phyloP scores from a whole-genome alignment of 2,113 vertebrate species.

The Brienomyrus brachyistius region DNA sequence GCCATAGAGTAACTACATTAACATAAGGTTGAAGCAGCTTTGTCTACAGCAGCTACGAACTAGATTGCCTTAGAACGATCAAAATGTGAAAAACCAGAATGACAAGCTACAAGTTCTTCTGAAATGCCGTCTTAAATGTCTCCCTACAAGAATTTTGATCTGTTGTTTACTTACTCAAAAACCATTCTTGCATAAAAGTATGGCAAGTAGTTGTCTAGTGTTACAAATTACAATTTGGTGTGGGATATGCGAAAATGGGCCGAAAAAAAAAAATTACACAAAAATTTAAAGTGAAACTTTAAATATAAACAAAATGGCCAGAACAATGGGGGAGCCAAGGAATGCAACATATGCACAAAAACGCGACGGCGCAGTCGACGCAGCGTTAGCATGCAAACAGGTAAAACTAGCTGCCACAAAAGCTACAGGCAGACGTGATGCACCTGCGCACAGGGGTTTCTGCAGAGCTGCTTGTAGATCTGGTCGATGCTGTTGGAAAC shows the following conservation, averaged over 20 bases:
- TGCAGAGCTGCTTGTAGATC: constrained; percentile 89
- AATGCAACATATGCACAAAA: background rate
- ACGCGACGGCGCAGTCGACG: background rate
- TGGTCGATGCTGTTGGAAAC: constrained; percentile 74
- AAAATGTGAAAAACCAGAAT: background rate
- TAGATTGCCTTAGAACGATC: background rate
- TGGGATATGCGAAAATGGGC: background rate
- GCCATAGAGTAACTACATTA: background rate
- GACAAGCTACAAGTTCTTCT: background rate
- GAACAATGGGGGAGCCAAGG: background rate
- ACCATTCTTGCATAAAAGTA: background rate
- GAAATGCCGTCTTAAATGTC: background rate
- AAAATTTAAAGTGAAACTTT: background rate
- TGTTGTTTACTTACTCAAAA: background rate
- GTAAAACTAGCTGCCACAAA: background rate
- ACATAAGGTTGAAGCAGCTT: background rate
- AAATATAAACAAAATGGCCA: background rate
- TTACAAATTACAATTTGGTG: background rate
- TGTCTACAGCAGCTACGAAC: background rate
- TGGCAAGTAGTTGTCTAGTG: background rate
- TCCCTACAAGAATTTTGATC: background rate
- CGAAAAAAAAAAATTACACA: background rate
- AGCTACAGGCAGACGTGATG: constrained; percentile 19
- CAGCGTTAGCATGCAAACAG: background rate
- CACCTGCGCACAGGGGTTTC: constrained; percentile 85